A percentile compares a stretch with the other conserved stretches of the same genome.
Conservation (phyloP, 2,113 vertebrate species). For the Egretta garzetta region DNA sequence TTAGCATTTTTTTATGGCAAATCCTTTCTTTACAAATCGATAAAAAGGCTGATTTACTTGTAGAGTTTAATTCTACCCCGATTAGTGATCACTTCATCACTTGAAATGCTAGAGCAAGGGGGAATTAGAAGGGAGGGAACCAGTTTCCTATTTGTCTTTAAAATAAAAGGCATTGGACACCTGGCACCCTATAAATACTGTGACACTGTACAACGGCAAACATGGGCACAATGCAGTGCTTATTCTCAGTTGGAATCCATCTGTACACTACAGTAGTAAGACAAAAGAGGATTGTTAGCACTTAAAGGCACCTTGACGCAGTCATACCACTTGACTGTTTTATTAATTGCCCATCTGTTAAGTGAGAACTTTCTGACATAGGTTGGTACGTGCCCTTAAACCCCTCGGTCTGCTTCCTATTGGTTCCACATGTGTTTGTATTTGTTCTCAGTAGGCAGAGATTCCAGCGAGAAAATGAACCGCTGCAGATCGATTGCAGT, state of each 20-base stretch:
- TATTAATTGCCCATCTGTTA: conserved; percentile 84
- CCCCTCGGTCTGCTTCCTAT: conserved; percentile 82
- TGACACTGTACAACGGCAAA: conserved; percentile 49
- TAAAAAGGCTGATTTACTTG: conserved; percentile 44
- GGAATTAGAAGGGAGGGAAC: conserved; percentile 25
- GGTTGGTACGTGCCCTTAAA: conserved; percentile 76
- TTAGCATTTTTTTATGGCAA: conserved; percentile 4
- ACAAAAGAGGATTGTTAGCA: conserved; percentile 83
- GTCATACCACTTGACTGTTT: conserved; percentile 74
- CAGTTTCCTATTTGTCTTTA: conserved; percentile 69
- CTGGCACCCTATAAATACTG: conserved; percentile 72
- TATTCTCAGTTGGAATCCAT: conserved; percentile 75
- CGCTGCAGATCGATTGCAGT: conserved; percentile 81
- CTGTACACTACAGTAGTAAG: conserved; percentile 69
- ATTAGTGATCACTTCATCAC: conserved; percentile 56
- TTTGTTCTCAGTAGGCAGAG: conserved; percentile 83
- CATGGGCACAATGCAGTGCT: conserved; percentile 69
- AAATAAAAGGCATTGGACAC: conserved; percentile 72
- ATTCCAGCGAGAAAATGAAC: conserved; percentile 84
- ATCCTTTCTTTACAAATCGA: conserved; percentile 35
- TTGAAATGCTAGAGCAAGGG: conserved; percentile 43
- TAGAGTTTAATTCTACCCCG: conserved; percentile 38
- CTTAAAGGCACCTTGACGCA: conserved; percentile 78
- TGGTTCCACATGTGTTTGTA: conserved; percentile 87
- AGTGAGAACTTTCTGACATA: conserved; percentile 79